phyloP scores from a whole-genome alignment of 2,797 vertebrate genomes.

The Novumbra hubbsi region DNA sequence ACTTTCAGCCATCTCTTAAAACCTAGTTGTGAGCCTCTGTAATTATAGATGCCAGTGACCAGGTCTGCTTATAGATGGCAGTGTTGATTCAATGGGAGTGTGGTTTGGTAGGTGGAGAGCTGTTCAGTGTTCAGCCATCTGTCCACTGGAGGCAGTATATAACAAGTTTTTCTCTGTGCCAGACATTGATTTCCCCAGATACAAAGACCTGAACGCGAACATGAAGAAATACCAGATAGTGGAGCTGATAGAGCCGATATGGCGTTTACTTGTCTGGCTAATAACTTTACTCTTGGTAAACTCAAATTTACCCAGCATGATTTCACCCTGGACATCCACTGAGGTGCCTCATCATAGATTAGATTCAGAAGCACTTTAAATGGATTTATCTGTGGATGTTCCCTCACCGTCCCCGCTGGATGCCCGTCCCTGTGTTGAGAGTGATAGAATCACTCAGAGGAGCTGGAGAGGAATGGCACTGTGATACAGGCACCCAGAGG shows the following conservation, averaged over 20 bases:
- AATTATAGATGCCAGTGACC: neutral
- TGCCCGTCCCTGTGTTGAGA: conserved; percentile 31
- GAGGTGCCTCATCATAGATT: conserved; percentile 46
- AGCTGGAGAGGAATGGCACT: conserved; percentile 48
- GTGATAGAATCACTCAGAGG: conserved; percentile 50
- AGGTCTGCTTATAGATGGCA: conserved; percentile 61
- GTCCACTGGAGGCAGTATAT: conserved; percentile 47
- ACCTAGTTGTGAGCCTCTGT: neutral
- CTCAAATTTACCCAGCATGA: conserved; percentile 31
- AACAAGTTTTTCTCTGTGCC: conserved; percentile 13
- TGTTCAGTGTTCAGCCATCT: conserved; percentile 2
- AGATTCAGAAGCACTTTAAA: conserved; percentile 56
- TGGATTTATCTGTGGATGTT: conserved; percentile 51
- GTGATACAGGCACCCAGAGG: conserved; percentile 36
- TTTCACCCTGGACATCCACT: conserved; percentile 37
- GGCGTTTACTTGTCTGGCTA: conserved; percentile 37
- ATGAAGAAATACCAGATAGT: conserved; percentile 26
- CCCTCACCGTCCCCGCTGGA: conserved; percentile 27
- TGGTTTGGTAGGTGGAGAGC: neutral
- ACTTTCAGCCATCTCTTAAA: neutral
- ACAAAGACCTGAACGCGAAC: conserved; percentile 31
- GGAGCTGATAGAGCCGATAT: conserved; percentile 32
- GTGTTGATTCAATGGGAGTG: conserved; percentile 43
- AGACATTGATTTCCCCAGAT: conserved; percentile 33
- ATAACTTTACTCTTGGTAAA: conserved; percentile 45